Evolutionary conservation across 2,113 vertebrate species (phyloP).

Genomic region (Podiceps cristatus): DNA sequence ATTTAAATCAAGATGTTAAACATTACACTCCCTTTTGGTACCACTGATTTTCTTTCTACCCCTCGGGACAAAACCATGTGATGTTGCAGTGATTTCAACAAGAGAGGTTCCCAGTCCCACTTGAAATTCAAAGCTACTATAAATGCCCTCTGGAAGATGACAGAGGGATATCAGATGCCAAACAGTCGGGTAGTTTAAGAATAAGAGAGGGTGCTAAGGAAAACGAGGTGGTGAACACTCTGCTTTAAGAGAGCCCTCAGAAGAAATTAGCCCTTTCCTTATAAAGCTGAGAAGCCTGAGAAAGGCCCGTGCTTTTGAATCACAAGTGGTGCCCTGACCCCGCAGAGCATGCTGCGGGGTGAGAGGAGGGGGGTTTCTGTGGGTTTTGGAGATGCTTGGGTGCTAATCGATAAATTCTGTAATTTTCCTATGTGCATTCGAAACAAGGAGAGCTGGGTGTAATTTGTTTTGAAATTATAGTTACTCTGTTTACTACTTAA

Average conservation of each 20-base stretch:
- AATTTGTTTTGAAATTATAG: background rate
- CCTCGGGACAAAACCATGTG: background rate
- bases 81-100: background rate
- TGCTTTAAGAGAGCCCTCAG: background rate
- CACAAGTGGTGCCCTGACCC: accelerated
- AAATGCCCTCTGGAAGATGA: background rate
- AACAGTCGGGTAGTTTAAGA: background rate
- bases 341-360: accelerated
- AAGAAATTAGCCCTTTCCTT: background rate
- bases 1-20: background rate
- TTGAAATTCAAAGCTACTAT: background rate
- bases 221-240: background rate
- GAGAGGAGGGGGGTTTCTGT: accelerated
- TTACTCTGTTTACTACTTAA: background rate
- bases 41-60: background rate
- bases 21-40: background rate
- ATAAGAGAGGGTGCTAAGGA: background rate
- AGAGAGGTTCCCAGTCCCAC: background rate
- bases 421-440: background rate
- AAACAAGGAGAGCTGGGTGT: background rate
- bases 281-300: background rate
- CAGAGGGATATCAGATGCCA: background rate
- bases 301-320: background rate
- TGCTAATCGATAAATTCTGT: background rate
- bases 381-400: background rate